A percentile compares a stretch with the other conserved stretches of the same genome.
Evolutionary conservation across 2,888 invertebrate species (phyloP).

Genomic region (Monoplex corrugatus): DNA sequence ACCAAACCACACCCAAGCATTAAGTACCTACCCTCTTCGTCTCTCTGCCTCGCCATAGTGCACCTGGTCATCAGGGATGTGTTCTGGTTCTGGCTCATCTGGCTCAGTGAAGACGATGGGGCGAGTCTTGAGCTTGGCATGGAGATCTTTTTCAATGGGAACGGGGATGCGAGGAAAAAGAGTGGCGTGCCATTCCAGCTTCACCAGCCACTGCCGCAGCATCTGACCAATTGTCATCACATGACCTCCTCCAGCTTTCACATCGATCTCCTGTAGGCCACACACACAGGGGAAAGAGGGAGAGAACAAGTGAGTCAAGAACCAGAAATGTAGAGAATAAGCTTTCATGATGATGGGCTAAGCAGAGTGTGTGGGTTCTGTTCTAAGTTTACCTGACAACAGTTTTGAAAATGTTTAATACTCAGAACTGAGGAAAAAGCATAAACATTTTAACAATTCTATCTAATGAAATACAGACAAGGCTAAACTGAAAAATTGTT

Average conservation of each 20-base stretch:
- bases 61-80: constrained; percentile 73
- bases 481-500: no score
- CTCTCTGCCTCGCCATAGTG: constrained; percentile 76
- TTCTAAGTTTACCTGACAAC: neutral
- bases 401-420: no score
- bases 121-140: constrained; percentile 85
- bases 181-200: constrained; percentile 99
- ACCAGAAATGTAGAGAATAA: neutral
- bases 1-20: neutral
- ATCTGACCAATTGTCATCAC: constrained; percentile 95
- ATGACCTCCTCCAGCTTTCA: constrained; percentile 98
- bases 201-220: constrained; percentile 94
- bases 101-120: constrained; percentile 48
- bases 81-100: constrained; percentile 54
- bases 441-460: no score
- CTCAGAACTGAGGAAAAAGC: no score
- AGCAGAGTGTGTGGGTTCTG: constrained; percentile 38
- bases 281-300: neutral
- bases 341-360: neutral
- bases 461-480: no score
- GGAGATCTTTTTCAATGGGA: constrained; percentile 90
- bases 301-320: neutral
- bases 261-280: constrained; percentile 91
- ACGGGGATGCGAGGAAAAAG: constrained; percentile 99
- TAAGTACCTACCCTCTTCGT: constrained; percentile 54